phyloP scores from a whole-genome alignment of 2,888 invertebrate species.

The Miltochrista miniata region DNA sequence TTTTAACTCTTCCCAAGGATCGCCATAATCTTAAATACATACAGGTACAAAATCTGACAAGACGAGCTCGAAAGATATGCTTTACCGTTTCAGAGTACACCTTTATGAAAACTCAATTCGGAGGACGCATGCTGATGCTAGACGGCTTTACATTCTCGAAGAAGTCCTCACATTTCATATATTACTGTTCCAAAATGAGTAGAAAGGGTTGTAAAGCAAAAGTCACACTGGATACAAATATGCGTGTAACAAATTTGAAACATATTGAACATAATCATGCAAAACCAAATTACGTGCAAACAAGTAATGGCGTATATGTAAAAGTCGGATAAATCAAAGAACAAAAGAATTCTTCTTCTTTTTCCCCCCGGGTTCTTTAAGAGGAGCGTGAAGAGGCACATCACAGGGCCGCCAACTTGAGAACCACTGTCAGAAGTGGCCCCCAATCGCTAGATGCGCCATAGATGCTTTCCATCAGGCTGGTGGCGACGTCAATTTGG shows the following conservation, averaged over 20 bases:
- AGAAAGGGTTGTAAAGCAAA: conserved; percentile 23
- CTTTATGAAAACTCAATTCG: conserved; percentile 9
- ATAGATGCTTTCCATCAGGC: too few species aligned
- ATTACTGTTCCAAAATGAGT: conserved; percentile 22
- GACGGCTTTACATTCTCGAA: conserved; percentile 12
- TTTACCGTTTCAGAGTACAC: conserved; percentile 9
- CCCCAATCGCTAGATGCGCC: conserved; percentile 7
- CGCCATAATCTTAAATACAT: too few species aligned
- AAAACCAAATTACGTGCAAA: conserved; percentile 7
- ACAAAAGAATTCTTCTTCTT: neutral
- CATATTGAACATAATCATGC: conserved; percentile 13
- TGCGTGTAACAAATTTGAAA: neutral
- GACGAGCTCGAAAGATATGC: too few species aligned
- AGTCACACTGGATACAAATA: conserved; percentile 13
- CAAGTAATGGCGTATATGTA: neutral
- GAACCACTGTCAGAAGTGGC: too few species aligned
- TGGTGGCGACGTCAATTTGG: conserved; percentile 13
- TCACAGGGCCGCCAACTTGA: too few species aligned
- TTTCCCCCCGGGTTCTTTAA: too few species aligned
- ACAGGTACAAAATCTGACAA: too few species aligned
- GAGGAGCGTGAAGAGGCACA: too few species aligned
- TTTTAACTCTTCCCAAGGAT: too few species aligned
- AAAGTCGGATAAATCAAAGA: neutral
- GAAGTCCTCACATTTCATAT: conserved; percentile 8
- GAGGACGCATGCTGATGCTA: conserved; percentile 15